These are phyloP conservation scores for Atlantisia rogersi DNA, from an alignment of 2,113 vertebrate genomes.

Conservation along the genomic window DNA sequence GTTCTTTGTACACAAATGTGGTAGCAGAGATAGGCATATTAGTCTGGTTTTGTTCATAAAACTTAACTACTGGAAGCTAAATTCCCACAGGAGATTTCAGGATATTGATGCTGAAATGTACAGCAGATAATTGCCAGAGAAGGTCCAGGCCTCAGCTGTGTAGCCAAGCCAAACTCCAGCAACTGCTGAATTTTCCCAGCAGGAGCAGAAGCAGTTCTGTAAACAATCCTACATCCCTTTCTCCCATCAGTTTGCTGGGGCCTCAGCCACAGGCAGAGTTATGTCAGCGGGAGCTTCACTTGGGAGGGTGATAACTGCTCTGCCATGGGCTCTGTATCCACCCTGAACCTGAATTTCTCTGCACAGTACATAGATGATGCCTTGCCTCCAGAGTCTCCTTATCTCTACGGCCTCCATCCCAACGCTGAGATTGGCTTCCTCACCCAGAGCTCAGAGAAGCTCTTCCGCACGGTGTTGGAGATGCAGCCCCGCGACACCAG, in stretches of 20 bases:
- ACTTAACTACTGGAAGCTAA: slow-evolving; percentile 11
- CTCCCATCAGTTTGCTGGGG: not conserved
- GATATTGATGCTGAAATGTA: not conserved
- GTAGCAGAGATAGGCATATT: not conserved
- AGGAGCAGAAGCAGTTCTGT: not conserved
- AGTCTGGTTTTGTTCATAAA: slow-evolving; percentile 14
- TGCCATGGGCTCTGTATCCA: accelerated
- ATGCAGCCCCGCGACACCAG: slow-evolving; percentile 88
- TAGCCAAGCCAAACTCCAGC: not conserved
- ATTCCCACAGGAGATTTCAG: not conserved
- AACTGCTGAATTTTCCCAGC: not conserved
- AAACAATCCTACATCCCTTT: not conserved
- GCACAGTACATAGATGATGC: slow-evolving; percentile 87
- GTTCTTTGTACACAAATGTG: not conserved
- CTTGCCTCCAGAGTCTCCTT: slow-evolving; percentile 89
- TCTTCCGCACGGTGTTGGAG: slow-evolving; percentile 88
- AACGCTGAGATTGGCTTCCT: slow-evolving; percentile 96
- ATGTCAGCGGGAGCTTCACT: not conserved
- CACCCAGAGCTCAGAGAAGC: slow-evolving; percentile 89
- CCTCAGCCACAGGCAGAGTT: not conserved
- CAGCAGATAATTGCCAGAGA: not conserved
- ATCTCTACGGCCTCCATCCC: slow-evolving; percentile 94
- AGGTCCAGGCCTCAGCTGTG: not conserved
- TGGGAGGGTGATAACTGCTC: not conserved
- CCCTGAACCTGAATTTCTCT: not conserved